A percentile compares a stretch with the other conserved stretches of the same genome.
Conservation (phyloP, 2,888 invertebrate genomes). For the Cremastobaeus sp. region DNA sequence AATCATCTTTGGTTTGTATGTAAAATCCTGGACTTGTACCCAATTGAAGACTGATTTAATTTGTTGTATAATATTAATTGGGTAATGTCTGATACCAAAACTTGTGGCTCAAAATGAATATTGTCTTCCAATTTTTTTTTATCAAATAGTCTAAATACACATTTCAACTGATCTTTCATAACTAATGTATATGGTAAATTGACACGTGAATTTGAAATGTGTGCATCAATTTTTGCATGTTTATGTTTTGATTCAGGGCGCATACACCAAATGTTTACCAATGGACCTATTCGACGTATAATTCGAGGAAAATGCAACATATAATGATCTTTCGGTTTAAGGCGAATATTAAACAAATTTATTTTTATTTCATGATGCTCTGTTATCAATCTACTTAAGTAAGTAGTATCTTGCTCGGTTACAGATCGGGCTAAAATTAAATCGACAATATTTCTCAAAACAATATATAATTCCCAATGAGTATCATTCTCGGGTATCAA, state of each 20-base stretch:
- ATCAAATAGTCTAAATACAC: too few relatives aligned
- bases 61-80: too few relatives aligned
- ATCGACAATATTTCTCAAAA: constrained; percentile 6
- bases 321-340: constrained; percentile 16
- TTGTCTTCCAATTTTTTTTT: too few relatives aligned
- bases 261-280: constrained; percentile 28
- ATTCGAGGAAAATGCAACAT: constrained; percentile 27
- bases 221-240: constrained; percentile 17
- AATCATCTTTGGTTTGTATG: too few relatives aligned
- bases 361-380: constrained; percentile 22
- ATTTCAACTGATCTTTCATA: constrained; percentile 35
- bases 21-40: too few relatives aligned
- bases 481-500: not conserved
- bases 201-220: constrained; percentile 7
- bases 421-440: not conserved
- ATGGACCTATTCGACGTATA: constrained; percentile 10
- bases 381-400: constrained; percentile 7
- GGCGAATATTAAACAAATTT: not conserved
- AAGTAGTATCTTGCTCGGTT: not conserved
- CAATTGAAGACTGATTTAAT: too few relatives aligned
- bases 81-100: too few relatives aligned
- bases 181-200: constrained; percentile 30
- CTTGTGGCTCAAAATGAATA: too few relatives aligned
- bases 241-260: constrained; percentile 23
- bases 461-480: constrained; percentile 7